phyloP scores from a whole-genome alignment of 2,113 vertebrate genomes.

The Dicaeum eximium region DNA sequence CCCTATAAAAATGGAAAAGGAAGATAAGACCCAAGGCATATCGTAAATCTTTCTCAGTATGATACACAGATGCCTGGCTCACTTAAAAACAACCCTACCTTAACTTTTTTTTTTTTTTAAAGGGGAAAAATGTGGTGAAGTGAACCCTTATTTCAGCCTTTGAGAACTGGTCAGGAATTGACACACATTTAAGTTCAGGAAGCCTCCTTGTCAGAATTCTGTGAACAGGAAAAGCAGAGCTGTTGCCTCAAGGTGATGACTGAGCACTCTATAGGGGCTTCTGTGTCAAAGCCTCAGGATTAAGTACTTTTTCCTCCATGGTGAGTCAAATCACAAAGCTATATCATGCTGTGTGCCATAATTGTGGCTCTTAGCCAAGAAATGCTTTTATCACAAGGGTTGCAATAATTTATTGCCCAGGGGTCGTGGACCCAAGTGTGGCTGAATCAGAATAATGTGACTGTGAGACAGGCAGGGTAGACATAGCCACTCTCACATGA shows the following conservation, averaged over 20 bases:
- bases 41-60: neutral
- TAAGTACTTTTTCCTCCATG: conserved; percentile 10
- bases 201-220: conserved; percentile 25
- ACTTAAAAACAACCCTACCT: neutral
- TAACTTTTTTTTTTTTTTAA: neutral
- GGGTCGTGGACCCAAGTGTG: neutral
- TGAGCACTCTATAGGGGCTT: conserved; percentile 16
- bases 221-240: conserved; percentile 12
- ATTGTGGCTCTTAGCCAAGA: conserved; percentile 15
- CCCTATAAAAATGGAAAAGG: neutral
- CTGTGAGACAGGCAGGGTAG: neutral
- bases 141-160: neutral
- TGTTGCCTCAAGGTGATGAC: conserved; percentile 9
- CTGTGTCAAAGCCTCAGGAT: conserved; percentile 56
- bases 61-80: neutral
- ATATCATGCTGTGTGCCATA: neutral
- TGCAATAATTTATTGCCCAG: neutral
- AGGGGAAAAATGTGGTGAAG: neutral
- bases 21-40: neutral
- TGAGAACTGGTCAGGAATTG: conserved; percentile 6
- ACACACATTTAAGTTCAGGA: neutral
- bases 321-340: conserved; percentile 6
- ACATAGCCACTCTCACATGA: neutral
- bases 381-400: neutral
- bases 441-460: neutral